Conservation (phyloP, 2,888 invertebrate genomes). For the Brenthis daphne region DNA sequence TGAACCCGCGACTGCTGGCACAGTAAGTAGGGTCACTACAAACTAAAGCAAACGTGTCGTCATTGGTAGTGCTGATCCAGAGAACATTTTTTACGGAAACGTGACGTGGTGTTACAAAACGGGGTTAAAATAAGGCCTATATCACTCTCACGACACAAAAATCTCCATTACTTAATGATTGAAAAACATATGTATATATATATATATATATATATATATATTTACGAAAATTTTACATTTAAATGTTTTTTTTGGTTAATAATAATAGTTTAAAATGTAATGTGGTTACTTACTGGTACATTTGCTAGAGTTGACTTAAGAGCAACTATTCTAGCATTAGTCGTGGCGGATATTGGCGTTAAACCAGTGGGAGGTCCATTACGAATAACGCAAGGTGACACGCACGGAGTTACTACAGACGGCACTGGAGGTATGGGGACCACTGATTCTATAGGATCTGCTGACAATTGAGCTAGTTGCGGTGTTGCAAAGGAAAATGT, state of each 20-base stretch:
- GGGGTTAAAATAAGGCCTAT: too few species aligned
- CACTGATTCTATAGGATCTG: slow-evolving; percentile 50
- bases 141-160: too few species aligned
- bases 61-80: too few species aligned
- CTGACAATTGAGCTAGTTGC: slow-evolving; percentile 55
- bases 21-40: background rate
- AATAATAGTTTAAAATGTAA: background rate
- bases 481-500: slow-evolving; percentile 46
- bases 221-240: too few species aligned
- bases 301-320: slow-evolving; percentile 55
- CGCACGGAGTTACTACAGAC: slow-evolving; percentile 57
- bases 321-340: slow-evolving; percentile 55
- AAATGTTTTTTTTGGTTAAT: slow-evolving; percentile 4
- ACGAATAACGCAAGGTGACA: slow-evolving; percentile 63
- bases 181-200: background rate
- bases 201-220: background rate
- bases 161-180: background rate
- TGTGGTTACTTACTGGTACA: slow-evolving; percentile 54
- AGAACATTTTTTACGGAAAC: too few species aligned
- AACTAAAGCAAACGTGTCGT: too few species aligned
- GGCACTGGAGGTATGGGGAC: slow-evolving; percentile 49
- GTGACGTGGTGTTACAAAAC: too few species aligned
- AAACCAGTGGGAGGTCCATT: slow-evolving; percentile 48
- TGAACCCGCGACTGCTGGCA: background rate
- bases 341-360: slow-evolving; percentile 47